Percentiles rank a stretch among this genome's conserved stretches.
Conservation (phyloP, 2,113 vertebrate genomes). For the Lichenostomus cassidix region DNA sequence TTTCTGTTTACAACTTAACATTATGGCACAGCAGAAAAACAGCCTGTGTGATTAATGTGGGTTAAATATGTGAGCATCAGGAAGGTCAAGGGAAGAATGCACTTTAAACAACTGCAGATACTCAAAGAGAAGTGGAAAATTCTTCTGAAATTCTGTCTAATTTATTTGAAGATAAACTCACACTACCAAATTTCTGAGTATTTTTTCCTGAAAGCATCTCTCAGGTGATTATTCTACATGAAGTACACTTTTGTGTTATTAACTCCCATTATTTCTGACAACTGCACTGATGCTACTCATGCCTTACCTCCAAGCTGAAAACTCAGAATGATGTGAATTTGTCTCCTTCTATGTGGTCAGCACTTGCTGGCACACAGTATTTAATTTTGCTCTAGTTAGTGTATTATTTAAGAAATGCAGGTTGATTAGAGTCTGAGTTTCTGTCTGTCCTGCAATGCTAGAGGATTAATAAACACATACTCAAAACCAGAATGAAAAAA, state of each 20-base stretch:
- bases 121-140: neutral
- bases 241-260: neutral
- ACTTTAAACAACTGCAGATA: neutral
- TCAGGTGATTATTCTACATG: neutral
- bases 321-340: too few relatives aligned
- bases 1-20: neutral
- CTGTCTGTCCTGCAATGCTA: neutral
- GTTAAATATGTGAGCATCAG: neutral
- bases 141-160: neutral
- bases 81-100: neutral
- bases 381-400: neutral
- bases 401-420: neutral
- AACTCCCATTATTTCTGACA: neutral
- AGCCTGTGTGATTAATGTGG: neutral
- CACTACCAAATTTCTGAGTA: neutral
- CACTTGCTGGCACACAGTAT: neutral
- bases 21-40: neutral
- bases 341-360: too few relatives aligned
- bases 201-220: neutral
- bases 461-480: neutral
- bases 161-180: neutral
- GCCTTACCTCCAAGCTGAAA: rapidly evolving
- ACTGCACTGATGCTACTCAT: neutral
- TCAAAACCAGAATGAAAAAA: neutral
- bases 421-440: neutral